Conservation (phyloP, 2,888 invertebrate genomes). For the Pecten maximus region DNA sequence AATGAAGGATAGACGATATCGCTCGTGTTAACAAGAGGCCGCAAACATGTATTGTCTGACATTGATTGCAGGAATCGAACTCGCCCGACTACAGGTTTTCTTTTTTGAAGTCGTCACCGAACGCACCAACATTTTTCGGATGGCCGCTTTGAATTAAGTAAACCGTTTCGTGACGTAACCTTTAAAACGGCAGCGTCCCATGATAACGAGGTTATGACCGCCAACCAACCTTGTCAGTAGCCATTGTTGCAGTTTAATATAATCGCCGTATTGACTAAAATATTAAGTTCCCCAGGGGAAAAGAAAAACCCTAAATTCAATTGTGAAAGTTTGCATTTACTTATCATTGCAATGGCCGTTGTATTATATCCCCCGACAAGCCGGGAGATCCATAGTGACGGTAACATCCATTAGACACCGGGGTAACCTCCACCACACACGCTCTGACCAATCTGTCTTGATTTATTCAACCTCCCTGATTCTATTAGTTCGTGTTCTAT, state of each 20-base stretch:
- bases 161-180: not conserved
- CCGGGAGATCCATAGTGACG: not conserved
- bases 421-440: not conserved
- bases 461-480: slow-evolving; percentile 24
- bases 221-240: slow-evolving; percentile 21
- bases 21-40: not conserved
- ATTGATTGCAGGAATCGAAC: slow-evolving; percentile 29
- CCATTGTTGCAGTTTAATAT: slow-evolving; percentile 18
- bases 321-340: slow-evolving; percentile 26
- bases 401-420: not conserved
- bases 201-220: not conserved
- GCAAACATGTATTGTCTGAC: not conserved
- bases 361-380: not conserved
- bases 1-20: not conserved
- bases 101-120: slow-evolving; percentile 5
- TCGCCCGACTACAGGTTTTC: not conserved
- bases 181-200: not conserved
- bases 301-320: slow-evolving; percentile 19
- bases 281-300: not conserved
- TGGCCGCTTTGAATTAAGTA: slow-evolving; percentile 33
- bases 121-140: slow-evolving; percentile 7
- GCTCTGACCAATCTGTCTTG: not conserved
- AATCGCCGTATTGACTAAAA: not conserved
- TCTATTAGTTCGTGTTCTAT: not conserved
- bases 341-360: not conserved